A percentile compares a stretch with the other conserved stretches of the same genome.
These are phyloP conservation scores for Trichogramma pretiosum DNA, from an alignment of 1,140 invertebrate species.

Conservation along the genomic window DNA sequence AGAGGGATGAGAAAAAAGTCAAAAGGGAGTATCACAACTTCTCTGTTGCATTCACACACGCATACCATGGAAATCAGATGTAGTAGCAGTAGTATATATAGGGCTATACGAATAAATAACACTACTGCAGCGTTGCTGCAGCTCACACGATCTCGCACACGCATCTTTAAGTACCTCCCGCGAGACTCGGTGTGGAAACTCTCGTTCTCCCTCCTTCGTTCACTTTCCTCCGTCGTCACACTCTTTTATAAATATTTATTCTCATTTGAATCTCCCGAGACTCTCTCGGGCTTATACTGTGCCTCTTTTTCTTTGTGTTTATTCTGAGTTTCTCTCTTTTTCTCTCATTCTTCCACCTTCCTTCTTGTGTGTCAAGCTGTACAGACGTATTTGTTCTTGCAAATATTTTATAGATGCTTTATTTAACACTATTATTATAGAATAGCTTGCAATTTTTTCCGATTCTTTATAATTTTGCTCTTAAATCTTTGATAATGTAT, in stretches of 20 bases:
- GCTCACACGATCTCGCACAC: not conserved
- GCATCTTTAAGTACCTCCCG: conserved; percentile 8
- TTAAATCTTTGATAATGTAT: no score
- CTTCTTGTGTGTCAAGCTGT: no score
- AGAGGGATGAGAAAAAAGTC: no score
- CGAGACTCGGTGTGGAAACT: conserved; percentile 14
- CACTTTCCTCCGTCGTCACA: conserved; percentile 21
- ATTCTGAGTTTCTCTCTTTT: no score
- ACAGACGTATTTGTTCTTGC: conserved; percentile 34
- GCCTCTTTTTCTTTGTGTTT: no score
- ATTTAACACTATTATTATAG: no score
- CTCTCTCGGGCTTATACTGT: conserved; percentile 3
- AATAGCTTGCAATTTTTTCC: conserved; percentile 31
- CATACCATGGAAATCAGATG: no score
- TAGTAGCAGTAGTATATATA: no score
- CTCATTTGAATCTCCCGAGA: conserved; percentile 37
- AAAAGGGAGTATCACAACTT: no score
- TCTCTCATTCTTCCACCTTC: no score
- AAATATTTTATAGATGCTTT: conserved; percentile 37
- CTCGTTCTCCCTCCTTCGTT: not conserved
- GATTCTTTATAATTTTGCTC: conserved; percentile 19
- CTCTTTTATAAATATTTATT: conserved; percentile 44
- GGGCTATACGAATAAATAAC: conserved; percentile 12
- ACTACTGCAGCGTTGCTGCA: not conserved
- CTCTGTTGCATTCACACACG: no score